Conservation (phyloP, 2,113 vertebrate genomes). For the Callocephalon fimbriatum region DNA sequence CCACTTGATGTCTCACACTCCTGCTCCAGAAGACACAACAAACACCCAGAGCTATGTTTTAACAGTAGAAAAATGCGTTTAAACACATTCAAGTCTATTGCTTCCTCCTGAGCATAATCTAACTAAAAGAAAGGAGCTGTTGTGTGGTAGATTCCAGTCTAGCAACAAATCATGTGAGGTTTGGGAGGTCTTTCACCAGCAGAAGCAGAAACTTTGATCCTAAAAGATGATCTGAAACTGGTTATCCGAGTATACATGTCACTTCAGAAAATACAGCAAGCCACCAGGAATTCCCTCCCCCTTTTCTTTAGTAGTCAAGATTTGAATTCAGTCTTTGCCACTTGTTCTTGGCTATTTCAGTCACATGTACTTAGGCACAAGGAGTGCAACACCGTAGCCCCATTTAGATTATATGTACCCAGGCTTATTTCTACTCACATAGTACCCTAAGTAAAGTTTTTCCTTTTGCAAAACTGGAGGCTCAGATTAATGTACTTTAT, state of each 20-base stretch:
- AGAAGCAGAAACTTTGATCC: not conserved
- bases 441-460: not conserved
- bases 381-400: not conserved
- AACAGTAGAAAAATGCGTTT: not conserved
- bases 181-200: not conserved
- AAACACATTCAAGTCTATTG: not conserved
- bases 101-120: not conserved
- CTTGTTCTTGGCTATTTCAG: not conserved
- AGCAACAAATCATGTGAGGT: not conserved
- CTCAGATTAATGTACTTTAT: not conserved
- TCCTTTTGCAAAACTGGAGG: not conserved
- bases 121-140: not conserved
- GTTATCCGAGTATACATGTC: not conserved
- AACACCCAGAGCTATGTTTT: not conserved
- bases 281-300: not conserved
- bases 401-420: not conserved
- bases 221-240: not conserved
- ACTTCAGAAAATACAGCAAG: not conserved
- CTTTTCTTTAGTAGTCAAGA: not conserved
- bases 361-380: not conserved
- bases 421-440: not conserved
- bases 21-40: not conserved
- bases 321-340: not conserved
- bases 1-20: fast-evolving
- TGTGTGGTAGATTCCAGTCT: not conserved